Conservation (phyloP, 2,888 invertebrate species). For the Thereva unica region DNA sequence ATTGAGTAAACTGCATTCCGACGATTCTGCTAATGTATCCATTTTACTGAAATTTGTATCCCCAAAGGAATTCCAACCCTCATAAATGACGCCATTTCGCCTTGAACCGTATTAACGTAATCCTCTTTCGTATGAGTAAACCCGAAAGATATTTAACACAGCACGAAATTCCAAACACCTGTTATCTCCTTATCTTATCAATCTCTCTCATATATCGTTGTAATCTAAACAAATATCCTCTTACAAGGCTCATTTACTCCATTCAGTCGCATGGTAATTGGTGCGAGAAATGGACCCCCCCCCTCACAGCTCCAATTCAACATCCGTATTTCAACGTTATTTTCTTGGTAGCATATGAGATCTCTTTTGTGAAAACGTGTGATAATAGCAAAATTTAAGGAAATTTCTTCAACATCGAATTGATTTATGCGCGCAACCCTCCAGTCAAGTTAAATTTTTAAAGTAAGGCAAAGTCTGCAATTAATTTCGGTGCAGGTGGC, state of each 20-base stretch:
- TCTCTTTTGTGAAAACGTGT: neutral
- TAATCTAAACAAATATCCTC: constrained; percentile 29
- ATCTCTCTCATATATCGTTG: constrained; percentile 27
- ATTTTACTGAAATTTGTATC: too few relatives aligned
- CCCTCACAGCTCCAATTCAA: neutral
- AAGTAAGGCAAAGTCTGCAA: constrained; percentile 18
- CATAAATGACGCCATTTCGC: too few relatives aligned
- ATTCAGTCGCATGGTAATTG: constrained; percentile 28
- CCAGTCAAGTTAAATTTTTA: constrained; percentile 2
- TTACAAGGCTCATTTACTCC: constrained; percentile 31
- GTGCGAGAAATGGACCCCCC: neutral
- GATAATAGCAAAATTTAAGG: constrained; percentile 22
- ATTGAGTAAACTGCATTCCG: too few relatives aligned
- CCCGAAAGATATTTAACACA: neutral
- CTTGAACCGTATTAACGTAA: too few relatives aligned
- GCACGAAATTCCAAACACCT: constrained; percentile 20
- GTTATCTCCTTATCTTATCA: constrained; percentile 30
- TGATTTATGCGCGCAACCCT: constrained; percentile 19
- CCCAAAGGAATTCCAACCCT: too few relatives aligned
- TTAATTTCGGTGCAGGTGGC: constrained; percentile 27
- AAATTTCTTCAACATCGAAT: constrained; percentile 17
- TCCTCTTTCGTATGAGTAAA: neutral
- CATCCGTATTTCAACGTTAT: neutral
- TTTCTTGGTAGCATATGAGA: too few relatives aligned
- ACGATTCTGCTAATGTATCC: too few relatives aligned